Conservation (phyloP, 1,140 invertebrate genomes). For the Megalonaias nervosa region DNA sequence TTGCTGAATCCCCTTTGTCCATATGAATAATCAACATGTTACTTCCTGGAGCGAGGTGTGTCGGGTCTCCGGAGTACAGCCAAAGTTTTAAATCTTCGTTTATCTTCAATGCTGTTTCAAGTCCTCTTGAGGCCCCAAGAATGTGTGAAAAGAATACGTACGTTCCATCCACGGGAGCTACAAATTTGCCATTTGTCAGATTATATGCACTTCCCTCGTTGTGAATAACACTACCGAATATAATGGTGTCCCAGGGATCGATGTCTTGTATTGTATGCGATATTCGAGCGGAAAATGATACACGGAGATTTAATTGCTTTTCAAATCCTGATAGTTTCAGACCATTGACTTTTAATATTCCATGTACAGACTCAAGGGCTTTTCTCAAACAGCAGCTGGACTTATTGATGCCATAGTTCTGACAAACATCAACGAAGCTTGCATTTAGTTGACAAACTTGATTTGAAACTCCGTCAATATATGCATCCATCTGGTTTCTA, state of each 20-base stretch:
- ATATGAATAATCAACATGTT: constrained; percentile 10
- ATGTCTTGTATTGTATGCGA: no score
- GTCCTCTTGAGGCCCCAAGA: not conserved
- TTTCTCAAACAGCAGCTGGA: no score
- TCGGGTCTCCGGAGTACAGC: not conserved
- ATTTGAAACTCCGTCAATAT: no score
- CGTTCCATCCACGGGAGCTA: not conserved
- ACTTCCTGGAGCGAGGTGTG: not conserved
- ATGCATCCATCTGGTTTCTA: not conserved
- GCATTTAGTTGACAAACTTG: no score
- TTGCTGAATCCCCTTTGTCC: not conserved
- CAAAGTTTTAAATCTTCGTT: not conserved
- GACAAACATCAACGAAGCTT: no score
- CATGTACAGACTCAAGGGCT: no score
- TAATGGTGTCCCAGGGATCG: not conserved
- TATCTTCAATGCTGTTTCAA: constrained; percentile 6
- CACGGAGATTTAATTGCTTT: no score
- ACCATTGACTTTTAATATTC: no score
- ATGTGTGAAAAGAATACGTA: constrained; percentile 8
- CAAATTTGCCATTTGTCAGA: not conserved
- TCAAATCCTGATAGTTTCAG: no score
- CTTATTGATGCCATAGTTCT: no score
- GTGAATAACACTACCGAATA: not conserved
- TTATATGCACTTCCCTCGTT: not conserved
- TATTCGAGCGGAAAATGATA: no score